Evolutionary conservation across 2,797 vertebrate species (phyloP), one percentile per base, ranked within the genome.

Genomic region (Clamator glandarius): DNA sequence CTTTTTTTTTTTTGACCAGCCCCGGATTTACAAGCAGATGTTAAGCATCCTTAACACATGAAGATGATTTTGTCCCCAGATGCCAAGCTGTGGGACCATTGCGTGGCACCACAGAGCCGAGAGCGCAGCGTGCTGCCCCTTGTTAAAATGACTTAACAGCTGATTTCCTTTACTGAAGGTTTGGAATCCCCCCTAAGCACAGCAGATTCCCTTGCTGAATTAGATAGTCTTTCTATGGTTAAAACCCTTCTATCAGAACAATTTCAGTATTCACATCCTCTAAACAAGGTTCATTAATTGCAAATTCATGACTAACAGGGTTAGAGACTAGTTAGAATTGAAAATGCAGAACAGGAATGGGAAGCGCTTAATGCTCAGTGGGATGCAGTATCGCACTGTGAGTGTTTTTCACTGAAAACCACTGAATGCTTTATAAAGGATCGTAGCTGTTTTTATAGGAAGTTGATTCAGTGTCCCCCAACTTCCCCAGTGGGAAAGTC

Each of bases 241-340:
- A 62, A 67, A 93, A 70, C 62, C n/a, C 5, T 2, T 31, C 4
- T 51, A 83, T 80, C 82, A 84, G 88, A 74, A 81, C 74, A 51
- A 73, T 90, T 94, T 82, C 74, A 73, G 74, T 41, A 55, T 88
- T 94, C 88, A 42, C 72, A 29, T 86, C 74, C 52, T 78, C 86
- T 31, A 77, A 94, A 85, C 90, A 95, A 94, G 92, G 90, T 76
- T 95, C 89, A 93, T 96, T 94, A 92, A 94, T 96, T 18, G 36
- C 77, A 86, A 78, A 95, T 93, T 96, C 90, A 89, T 35, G 85
- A 77, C 82, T 93, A 90, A 75, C 58, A 66, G 85, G 80, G 95
- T 83, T 91, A 81, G 88, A 62, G 92, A 95, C 83, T 81, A 67
- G 89, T 90, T 68, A 78, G 57, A 87, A 41, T 24, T 80, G 86